A percentile compares a stretch with the other conserved stretches of the same genome.
Evolutionary conservation across 2,888 invertebrate species (phyloP).

Genomic region (Pseudococcus viburni): DNA sequence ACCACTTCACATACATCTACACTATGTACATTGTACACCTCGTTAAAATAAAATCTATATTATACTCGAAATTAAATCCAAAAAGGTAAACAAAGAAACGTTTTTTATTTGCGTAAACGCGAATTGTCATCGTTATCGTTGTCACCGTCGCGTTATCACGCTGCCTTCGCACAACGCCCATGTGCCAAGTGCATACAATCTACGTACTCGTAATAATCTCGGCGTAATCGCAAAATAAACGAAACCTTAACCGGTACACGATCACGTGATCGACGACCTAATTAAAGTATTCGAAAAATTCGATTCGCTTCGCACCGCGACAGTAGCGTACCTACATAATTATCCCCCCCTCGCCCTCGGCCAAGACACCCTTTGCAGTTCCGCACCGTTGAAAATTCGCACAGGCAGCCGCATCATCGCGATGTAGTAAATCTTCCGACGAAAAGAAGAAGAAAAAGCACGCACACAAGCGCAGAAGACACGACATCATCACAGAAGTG

Average conservation of each 20-base stretch:
- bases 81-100: not conserved
- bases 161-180: not conserved
- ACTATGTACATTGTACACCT: not conserved
- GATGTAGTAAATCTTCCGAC: not conserved
- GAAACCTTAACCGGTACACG: not conserved
- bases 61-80: not conserved
- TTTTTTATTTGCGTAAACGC: not conserved
- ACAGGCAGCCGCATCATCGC: not conserved
- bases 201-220: not conserved
- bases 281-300: slow-evolving; percentile 21
- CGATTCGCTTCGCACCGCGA: not conserved
- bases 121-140: not conserved
- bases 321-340: not conserved
- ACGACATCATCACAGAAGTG: not conserved
- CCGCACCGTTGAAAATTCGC: not conserved
- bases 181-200: not conserved
- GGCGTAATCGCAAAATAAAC: not conserved
- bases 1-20: not conserved
- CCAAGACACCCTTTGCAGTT: not conserved
- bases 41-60: not conserved
- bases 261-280: slow-evolving; percentile 45
- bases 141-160: not conserved
- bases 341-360: too few species aligned
- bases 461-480: not conserved
- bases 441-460: not conserved